Base-by-base conservation (phyloP, 2,113 vertebrate species). In the Mohoua ochrocephala region DNA sequence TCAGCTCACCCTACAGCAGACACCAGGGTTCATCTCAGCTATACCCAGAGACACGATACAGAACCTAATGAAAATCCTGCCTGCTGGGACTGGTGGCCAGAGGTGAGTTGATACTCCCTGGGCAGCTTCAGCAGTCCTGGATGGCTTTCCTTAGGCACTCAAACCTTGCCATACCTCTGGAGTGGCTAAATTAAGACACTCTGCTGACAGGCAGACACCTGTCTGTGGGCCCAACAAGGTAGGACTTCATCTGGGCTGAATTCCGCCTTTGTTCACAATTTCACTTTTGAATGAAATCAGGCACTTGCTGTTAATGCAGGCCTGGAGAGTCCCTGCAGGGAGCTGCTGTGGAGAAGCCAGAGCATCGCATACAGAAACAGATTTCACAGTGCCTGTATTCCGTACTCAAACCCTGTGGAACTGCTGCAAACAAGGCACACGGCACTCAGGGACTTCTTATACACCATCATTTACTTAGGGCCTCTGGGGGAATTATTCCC, bases 31-130 rank as follows among this genome's bases (percentile, higher is more conserved):
- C 42, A 78, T 23, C 28, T 67, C 42, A 28, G 14, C 4, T 75
- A 33, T 12, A 21, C 30, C 16, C 53, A 71, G 35, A 71, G 35
- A 52, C 7, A 47, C 0, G 0, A 71, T 15, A 42, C 9, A 53
- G 39, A 65, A 20, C 16, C 33, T 63, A 9, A 33, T 7, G 17
- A 68, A 80, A 37, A 23, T 19, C 33, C 22, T 35, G 13, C 15
- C 52, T 68, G 47, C 47, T 37, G 27, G 13, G 22, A 42, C 39
- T 47, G 35, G 12, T 4, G 2, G 93, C 49, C 37, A 80, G 44
- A 56, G n/a, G 22, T 39, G 60, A 84, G 17, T 2, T 63, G 28
- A 7, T 6, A 6, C 57, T 89, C 11, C 15, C 23, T 53, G 31
- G n/a, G 28, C 41, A 87, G 15, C 33, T 71, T 35, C 65, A 79